Evolutionary conservation across 53 echinoderm and acorn worm genomes (phyloP), one percentile per base, ranked within the genome.

Genomic region (Echinometra lucunter): DNA sequence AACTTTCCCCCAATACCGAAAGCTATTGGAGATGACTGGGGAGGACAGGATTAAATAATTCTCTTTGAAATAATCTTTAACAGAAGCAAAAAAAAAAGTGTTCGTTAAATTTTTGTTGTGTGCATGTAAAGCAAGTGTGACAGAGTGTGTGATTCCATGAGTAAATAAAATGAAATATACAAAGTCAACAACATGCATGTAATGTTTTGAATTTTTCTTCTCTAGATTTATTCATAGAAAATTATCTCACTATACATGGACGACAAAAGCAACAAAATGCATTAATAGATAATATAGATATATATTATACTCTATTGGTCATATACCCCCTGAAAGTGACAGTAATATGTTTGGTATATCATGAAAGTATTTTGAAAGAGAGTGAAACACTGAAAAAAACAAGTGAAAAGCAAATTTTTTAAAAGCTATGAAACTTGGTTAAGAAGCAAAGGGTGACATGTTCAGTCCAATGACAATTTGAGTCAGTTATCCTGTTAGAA

Each of bases 141-240:
- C 81, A 81, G 81, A 88, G 88, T n/a, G n/a, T n/a, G n/a, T 92
- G 92, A 75, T 78, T 49, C 57, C 49, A 92, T 92, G 92, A 78
- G 45, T 75, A 92, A 75, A 92, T 49, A 92, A 92, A 74, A 78
- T 92, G 82, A 94, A n/a, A 94, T 83, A 94, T 85, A 94, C 94
- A 82, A 83, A 83, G 94, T 94, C 94, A 53, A 94, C 94, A 94
- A 94, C 94, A 94, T 94, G 94, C 94, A 94, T 94, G 94, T 92
- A 78, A 75, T 92, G 92, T 92, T 92, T 53, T 56, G 40, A 27
- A 44, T 70, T 75, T 47, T 23, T 85, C 60, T 83, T 57, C 8
- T 85, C 83, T 83, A 83, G 66, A 94, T 94, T 94, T 94, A 83
- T 85, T 85, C 94, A 94, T 94, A 94, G 94, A 83, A 94, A 78